These are phyloP conservation scores for Ptycholaimellus sp. DNA, from an alignment of 2,888 invertebrate species.

Conservation along the genomic window DNA sequence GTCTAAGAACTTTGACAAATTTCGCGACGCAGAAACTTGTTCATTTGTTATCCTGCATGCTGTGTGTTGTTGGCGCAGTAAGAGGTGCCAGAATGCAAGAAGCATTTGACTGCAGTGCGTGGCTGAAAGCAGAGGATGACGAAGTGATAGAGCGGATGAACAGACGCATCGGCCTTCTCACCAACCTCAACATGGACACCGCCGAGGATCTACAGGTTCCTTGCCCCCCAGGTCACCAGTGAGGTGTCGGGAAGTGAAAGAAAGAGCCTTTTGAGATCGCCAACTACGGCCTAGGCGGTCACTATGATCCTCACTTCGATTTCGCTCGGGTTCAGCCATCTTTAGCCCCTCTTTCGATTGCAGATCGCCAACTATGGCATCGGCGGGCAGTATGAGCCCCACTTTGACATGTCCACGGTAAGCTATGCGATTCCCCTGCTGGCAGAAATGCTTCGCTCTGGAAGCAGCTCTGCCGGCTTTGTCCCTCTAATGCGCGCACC, in stretches of 20 bases:
- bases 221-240: too few relatives aligned
- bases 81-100: too few relatives aligned
- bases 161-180: constrained; percentile 55
- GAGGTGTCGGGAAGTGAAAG: too few relatives aligned
- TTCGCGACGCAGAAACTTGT: too few relatives aligned
- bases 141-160: constrained; percentile 47
- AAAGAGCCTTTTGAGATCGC: constrained; percentile 46
- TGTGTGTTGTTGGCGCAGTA: too few relatives aligned
- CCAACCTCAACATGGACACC: constrained; percentile 55
- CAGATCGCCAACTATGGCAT: constrained; percentile 89
- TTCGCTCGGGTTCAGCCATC: constrained; percentile 33
- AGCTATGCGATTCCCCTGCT: constrained; percentile 10
- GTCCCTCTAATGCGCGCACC: too few relatives aligned
- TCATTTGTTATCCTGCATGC: too few relatives aligned
- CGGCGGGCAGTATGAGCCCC: constrained; percentile 96
- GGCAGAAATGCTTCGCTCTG: too few relatives aligned
- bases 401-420: constrained; percentile 46
- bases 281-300: constrained; percentile 93
- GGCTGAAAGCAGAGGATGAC: constrained; percentile 66
- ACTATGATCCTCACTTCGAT: constrained; percentile 91
- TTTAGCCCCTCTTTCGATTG: constrained; percentile 7
- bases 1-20: too few relatives aligned
- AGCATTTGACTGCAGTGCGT: too few relatives aligned
- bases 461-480: too few relatives aligned
- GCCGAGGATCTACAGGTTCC: constrained; percentile 82